These are phyloP conservation scores for Calvadosia cruxmelitensis DNA, from an alignment of 30 jellyfish, hydroid and myxozoan species.

Conservation along the genomic window DNA sequence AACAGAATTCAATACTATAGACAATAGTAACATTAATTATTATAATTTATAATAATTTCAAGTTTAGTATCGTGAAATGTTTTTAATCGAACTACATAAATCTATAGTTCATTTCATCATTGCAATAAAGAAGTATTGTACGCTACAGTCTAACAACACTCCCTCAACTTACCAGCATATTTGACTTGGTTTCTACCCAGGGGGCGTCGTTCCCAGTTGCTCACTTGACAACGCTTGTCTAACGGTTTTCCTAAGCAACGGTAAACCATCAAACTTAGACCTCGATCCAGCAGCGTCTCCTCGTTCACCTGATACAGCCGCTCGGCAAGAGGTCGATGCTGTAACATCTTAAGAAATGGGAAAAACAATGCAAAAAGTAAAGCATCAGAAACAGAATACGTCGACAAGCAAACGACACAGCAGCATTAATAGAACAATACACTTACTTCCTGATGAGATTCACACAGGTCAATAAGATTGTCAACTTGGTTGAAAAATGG, in stretches of 20 bases:
- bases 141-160: too few relatives aligned
- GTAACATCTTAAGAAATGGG: conserved; percentile 1
- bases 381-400: neutral
- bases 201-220: conserved; percentile 98
- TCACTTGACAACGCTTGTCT: conserved; percentile 82
- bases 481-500: conserved; percentile 26
- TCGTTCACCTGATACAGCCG: conserved; percentile 1
- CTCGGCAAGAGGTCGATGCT: conserved; percentile 2
- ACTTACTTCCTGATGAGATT: conserved; percentile 58
- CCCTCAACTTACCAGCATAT: conserved; percentile 91
- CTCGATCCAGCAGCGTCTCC: conserved; percentile 8
- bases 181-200: conserved; percentile 32
- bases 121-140: too few relatives aligned
- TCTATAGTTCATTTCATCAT: too few relatives aligned
- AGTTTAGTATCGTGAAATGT: too few relatives aligned
- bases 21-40: too few relatives aligned
- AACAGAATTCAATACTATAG: too few relatives aligned
- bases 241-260: conserved; percentile 73
- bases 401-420: neutral
- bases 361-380: neutral
- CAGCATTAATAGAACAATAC: neutral
- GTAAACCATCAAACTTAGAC: conserved; percentile 63
- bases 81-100: too few relatives aligned
- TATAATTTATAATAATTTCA: too few relatives aligned
- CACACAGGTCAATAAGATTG: conserved; percentile 49